Conservation (phyloP, 2,797 vertebrate genomes). For the Ispidina picta region DNA sequence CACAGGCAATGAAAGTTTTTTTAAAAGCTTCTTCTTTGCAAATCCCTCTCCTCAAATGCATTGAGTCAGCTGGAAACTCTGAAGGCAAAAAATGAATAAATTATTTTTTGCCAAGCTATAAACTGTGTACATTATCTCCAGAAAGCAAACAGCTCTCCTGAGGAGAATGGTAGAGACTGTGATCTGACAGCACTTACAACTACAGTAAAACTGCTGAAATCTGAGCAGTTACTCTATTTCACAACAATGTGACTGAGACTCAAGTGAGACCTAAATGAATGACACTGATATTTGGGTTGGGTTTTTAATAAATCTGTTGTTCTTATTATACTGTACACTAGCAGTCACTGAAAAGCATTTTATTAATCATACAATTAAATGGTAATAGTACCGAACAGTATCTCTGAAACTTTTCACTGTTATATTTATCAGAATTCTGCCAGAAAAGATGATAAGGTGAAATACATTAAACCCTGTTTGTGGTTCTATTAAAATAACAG, state of each 20-base stretch:
- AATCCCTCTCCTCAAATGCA: background rate
- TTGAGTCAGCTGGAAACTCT: background rate
- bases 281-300: background rate
- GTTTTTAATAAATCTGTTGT: background rate
- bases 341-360: background rate
- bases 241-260: background rate
- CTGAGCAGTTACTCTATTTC: background rate
- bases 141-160: background rate
- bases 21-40: background rate
- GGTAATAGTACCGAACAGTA: background rate
- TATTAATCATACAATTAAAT: background rate
- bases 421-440: background rate
- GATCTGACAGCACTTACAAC: background rate
- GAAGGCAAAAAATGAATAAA: background rate
- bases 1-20: background rate
- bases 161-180: background rate
- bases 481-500: background rate
- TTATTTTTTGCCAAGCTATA: background rate
- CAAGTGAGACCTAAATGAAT: background rate
- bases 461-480: background rate
- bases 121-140: background rate
- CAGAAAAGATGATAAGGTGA: background rate
- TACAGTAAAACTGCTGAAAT: background rate
- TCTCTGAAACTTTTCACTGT: background rate
- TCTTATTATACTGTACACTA: background rate